phyloP scores from a whole-genome alignment of 2,113 vertebrate genomes.

The Noctilio leporinus region DNA sequence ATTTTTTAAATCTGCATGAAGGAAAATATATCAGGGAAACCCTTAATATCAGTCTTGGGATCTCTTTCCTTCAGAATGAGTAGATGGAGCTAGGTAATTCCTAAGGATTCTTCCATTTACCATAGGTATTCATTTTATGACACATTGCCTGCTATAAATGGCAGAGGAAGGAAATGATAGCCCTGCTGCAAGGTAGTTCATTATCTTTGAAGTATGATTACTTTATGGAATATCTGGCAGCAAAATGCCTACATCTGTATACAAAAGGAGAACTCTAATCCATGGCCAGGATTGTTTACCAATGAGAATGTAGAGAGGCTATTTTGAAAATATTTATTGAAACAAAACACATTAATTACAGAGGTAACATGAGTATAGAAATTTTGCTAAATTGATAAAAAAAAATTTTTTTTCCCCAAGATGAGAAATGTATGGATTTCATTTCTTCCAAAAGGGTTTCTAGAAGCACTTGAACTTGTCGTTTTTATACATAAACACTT shows the following conservation, averaged over 20 bases:
- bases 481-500: not conserved
- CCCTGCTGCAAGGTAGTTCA: not conserved
- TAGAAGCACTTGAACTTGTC: not conserved
- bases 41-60: not conserved
- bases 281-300: not conserved
- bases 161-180: not conserved
- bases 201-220: not conserved
- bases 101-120: not conserved
- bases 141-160: not conserved
- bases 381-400: slow-evolving; percentile 15
- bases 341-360: slow-evolving; percentile 19
- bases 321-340: slow-evolving; percentile 35
- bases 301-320: not conserved
- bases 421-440: not conserved
- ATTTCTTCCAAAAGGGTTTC: not conserved
- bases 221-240: not conserved
- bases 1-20: slow-evolving; percentile 8
- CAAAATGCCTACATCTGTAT: not conserved
- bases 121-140: not conserved
- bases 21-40: not conserved
- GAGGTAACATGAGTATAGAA: not conserved
- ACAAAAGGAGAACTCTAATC: not conserved
- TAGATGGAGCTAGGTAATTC: not conserved
- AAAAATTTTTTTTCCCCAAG: slow-evolving; percentile 21
- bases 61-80: not conserved